Evolutionary conservation across 2,113 vertebrate species (phyloP).

Genomic region (Hippolais icterina): DNA sequence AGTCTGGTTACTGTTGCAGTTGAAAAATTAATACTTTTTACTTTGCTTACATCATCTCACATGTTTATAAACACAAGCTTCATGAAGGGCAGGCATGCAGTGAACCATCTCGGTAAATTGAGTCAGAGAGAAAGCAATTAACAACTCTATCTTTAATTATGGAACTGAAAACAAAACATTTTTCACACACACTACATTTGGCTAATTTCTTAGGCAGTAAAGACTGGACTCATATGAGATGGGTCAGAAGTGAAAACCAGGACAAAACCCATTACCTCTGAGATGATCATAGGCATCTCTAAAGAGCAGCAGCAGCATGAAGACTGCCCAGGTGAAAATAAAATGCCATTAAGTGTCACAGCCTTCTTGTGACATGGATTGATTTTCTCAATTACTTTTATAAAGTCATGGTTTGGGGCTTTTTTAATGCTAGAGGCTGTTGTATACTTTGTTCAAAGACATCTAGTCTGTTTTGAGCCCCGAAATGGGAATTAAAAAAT

Average conservation of each 20-base stretch:
- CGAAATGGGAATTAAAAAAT: neutral
- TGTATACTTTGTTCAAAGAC: neutral
- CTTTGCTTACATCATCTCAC: neutral
- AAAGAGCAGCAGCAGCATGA: neutral
- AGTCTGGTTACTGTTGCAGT: neutral
- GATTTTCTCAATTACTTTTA: neutral
- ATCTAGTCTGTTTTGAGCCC: neutral
- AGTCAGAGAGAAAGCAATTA: neutral
- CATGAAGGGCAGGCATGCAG: neutral
- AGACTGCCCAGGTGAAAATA: neutral
- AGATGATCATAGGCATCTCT: neutral
- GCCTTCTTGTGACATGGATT: neutral
- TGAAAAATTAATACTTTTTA: neutral
- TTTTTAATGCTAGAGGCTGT: neutral
- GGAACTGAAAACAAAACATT: neutral
- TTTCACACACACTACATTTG: neutral
- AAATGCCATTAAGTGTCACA: neutral
- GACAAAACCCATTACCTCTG: neutral
- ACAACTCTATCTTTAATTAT: neutral
- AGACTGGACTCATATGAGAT: neutral
- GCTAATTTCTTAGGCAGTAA: neutral
- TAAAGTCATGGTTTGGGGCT: fast-evolving
- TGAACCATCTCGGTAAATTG: neutral
- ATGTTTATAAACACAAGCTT: neutral
- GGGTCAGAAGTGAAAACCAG: neutral